Percentiles rank a stretch among this genome's conserved stretches.
Evolutionary conservation across 2,888 invertebrate species (phyloP).

Genomic region (Spialia ferax): DNA sequence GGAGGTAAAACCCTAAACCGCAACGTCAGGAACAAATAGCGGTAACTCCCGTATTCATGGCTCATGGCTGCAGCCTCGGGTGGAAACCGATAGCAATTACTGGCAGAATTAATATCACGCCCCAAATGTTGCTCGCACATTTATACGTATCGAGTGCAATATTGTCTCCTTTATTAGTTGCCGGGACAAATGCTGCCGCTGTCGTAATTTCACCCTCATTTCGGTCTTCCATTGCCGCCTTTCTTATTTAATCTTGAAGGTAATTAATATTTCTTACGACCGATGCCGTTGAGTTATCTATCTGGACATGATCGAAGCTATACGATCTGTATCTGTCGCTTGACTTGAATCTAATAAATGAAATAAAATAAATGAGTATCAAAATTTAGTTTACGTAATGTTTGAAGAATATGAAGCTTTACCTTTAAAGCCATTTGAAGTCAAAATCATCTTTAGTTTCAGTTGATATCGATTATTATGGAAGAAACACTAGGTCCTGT

Average conservation of each 20-base stretch:
- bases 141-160: conserved; percentile 86
- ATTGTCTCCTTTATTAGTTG: conserved; percentile 86
- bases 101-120: conserved; percentile 85
- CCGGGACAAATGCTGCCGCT: conserved; percentile 79
- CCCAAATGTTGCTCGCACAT: conserved; percentile 85
- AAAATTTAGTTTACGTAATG: too few relatives aligned
- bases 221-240: conserved; percentile 71
- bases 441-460: too few relatives aligned
- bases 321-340: neutral
- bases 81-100: conserved; percentile 86
- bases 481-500: too few relatives aligned
- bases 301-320: neutral
- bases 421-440: too few relatives aligned
- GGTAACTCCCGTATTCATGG: conserved; percentile 86
- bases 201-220: conserved; percentile 78
- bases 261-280: conserved; percentile 76
- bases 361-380: neutral
- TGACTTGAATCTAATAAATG: neutral
- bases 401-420: too few relatives aligned
- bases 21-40: conserved; percentile 86
- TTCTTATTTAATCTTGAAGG: conserved; percentile 80
- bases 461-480: too few relatives aligned
- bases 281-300: conserved; percentile 22
- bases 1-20: conserved; percentile 82
- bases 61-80: conserved; percentile 82